A percentile compares a stretch with the other conserved stretches of the same genome.
Conservation (phyloP, 2,113 vertebrate genomes). For the Tympanuchus pallidicinctus region DNA sequence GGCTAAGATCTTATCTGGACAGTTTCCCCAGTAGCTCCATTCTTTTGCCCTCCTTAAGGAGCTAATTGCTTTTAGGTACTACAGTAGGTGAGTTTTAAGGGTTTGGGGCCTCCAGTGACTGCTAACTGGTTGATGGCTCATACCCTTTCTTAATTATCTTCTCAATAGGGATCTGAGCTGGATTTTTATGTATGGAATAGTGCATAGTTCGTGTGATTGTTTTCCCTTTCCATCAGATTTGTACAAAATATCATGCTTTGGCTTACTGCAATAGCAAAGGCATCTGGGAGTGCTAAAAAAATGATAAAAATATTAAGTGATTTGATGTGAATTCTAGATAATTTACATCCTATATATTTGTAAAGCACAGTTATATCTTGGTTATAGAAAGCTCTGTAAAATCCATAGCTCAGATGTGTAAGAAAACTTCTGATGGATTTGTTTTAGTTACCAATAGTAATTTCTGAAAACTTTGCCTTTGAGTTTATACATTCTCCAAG, state of each 20-base stretch:
- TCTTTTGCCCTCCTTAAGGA: background rate
- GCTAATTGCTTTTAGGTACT: background rate
- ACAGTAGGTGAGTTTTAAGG: background rate
- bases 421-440: constrained; percentile 8
- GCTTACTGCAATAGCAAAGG: background rate
- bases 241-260: background rate
- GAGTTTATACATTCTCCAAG: constrained; percentile 3
- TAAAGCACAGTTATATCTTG: background rate
- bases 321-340: background rate
- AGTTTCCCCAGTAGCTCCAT: background rate
- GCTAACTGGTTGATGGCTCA: background rate
- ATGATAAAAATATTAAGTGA: background rate
- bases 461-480: constrained; percentile 8
- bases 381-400: background rate
- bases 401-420: background rate
- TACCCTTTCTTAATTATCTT: background rate
- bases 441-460: constrained; percentile 43
- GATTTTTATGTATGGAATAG: background rate
- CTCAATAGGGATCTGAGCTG: background rate
- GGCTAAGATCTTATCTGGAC: background rate
- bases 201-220: background rate
- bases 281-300: background rate
- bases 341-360: background rate
- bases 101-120: background rate
- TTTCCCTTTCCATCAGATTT: background rate